Conservation (phyloP, 2,797 vertebrate genomes). For the Meda fulgida region DNA sequence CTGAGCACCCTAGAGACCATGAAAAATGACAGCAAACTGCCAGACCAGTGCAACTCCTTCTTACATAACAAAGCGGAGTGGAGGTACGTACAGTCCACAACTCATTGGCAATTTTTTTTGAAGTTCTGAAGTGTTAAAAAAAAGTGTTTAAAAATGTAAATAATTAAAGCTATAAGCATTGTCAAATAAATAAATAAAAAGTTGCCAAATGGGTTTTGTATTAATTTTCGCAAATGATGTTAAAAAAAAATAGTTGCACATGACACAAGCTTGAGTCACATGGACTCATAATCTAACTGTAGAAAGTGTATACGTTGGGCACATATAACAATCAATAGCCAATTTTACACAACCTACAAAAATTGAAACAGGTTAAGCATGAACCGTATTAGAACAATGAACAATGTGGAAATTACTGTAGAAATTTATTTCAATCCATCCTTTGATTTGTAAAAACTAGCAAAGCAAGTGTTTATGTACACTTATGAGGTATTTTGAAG, state of each 20-base stretch:
- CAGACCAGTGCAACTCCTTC: conserved; percentile 97
- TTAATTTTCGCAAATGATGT: neutral
- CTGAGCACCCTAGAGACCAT: conserved; percentile 93
- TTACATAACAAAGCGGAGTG: conserved; percentile 97
- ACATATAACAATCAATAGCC: neutral
- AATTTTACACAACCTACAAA: neutral
- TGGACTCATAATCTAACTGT: neutral
- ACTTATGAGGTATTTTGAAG: neutral
- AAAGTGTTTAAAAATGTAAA: no score
- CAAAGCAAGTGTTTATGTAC: neutral
- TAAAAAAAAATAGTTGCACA: neutral
- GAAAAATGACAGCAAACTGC: conserved; percentile 92
- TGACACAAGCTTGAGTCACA: neutral
- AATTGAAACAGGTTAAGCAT: neutral
- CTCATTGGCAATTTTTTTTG: neutral
- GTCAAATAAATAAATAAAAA: neutral
- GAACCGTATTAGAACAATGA: neutral
- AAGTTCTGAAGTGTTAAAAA: neutral
- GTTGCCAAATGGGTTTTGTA: neutral
- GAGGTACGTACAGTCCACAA: conserved; percentile 78
- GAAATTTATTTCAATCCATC: neutral
- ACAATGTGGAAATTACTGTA: neutral
- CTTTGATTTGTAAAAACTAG: neutral
- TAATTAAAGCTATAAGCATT: neutral
- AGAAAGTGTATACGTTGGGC: neutral